Evolutionary conservation across 2,113 vertebrate species (phyloP), one percentile per base, ranked within the genome.

Genomic region (Scolopax mira): DNA sequence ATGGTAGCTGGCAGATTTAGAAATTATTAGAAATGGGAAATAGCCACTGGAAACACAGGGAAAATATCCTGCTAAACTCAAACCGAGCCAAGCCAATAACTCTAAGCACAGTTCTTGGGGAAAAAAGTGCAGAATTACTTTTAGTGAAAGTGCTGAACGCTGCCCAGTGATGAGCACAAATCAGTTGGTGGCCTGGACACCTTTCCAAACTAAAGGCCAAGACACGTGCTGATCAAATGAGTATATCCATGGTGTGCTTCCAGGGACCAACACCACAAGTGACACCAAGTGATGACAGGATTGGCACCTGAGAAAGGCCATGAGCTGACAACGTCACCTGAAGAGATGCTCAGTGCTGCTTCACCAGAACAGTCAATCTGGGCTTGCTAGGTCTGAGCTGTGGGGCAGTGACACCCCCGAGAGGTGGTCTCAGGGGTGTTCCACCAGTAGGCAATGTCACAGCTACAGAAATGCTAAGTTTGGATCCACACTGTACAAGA

Each of bases 291-390:
- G 7, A 16, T 9, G 9, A 9, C 1, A 3, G 33, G 31, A 18
- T 3, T 12, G 25, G 27, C 24, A 18, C 16, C 33, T 28, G 16
- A 10, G 27, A 25, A 37, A 17, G 25, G 25, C 46, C 2, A 0
- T 4, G 58, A 41, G 48, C 64, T 49, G 9, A 4, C 1, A 37
- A 60, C 10, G 1, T 12, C n/a, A 28, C 15, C 14, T 11, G 8
- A 37, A 7, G 5, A 7, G 0, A 2, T 70, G 39, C 62, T 61
- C 44, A 22, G 55, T 2, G 27, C 31, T 2, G 0, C 18, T 48
- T 54, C 30, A 22, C 12, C 18, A 27, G 27, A 41, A n/a, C 28
- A 10, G 35, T 18, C 61, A 13, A 15, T 1, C 11, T 22, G 51
- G 48, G 13, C 39, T 64, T 3, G 9, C 6, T 21, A 2, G 1